Percentiles rank a stretch among this genome's conserved stretches.
Evolutionary conservation across 1,140 invertebrate genomes (phyloP).

Genomic region (Lasioglossum baleicum): DNA sequence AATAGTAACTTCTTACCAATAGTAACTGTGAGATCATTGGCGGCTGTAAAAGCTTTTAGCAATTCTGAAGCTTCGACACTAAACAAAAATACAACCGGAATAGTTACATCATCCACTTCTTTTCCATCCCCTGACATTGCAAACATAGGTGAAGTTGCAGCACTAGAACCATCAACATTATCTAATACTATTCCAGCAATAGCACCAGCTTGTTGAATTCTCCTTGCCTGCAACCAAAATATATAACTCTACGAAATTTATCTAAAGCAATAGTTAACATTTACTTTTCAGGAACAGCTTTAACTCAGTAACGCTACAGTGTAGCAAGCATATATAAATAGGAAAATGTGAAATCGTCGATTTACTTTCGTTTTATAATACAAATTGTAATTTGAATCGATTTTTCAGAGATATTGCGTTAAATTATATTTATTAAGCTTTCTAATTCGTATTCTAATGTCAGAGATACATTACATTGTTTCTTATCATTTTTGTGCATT

Average conservation of each 20-base stretch:
- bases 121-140: slow-evolving; percentile 96
- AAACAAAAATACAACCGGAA: slow-evolving; percentile 96
- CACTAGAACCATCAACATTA: slow-evolving; percentile 88
- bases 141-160: slow-evolving; percentile 90
- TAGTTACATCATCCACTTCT: slow-evolving; percentile 88
- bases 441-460: too few species aligned
- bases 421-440: too few species aligned
- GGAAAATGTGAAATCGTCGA: background rate
- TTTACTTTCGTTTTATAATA: too few species aligned
- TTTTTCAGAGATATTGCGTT: too few species aligned
- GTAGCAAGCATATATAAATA: background rate
- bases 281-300: too few species aligned
- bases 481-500: too few species aligned
- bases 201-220: slow-evolving; percentile 91
- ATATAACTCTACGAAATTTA: slow-evolving; percentile 8
- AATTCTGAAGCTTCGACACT: slow-evolving; percentile 87
- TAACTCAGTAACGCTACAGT: too few species aligned
- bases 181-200: slow-evolving; percentile 94
- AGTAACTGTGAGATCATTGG: slow-evolving; percentile 68
- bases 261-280: background rate
- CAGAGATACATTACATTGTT: too few species aligned
- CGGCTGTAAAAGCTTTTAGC: slow-evolving; percentile 78
- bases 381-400: too few species aligned
- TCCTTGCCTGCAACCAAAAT: slow-evolving; percentile 82
- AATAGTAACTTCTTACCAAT: slow-evolving; percentile 56